Evolutionary conservation across 2,113 vertebrate species (phyloP).

Genomic region (Pterocles orientalis): DNA sequence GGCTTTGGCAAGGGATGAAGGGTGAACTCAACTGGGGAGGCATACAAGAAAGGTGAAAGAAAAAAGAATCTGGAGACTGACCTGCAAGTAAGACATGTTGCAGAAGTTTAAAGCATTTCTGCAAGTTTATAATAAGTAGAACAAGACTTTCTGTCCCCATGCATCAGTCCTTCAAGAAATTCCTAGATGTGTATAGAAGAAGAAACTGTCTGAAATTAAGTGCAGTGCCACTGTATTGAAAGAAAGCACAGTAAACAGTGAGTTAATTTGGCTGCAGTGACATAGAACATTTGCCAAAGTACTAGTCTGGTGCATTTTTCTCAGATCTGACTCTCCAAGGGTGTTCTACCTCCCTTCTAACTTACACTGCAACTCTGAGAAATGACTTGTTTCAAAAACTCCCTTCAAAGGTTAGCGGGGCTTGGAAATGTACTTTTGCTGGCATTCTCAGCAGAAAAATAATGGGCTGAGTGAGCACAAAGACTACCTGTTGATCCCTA

Average conservation of each 20-base stretch:
- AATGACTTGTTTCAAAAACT: conserved; percentile 39
- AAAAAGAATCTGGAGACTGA: neutral
- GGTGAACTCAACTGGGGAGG: neutral
- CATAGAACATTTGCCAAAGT: conserved; percentile 47
- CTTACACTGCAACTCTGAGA: conserved; percentile 1
- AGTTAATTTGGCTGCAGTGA: conserved; percentile 31
- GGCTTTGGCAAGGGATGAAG: conserved; percentile 17
- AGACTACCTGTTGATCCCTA: neutral
- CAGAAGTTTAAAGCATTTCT: neutral
- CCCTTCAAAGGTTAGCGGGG: neutral
- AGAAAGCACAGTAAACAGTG: neutral
- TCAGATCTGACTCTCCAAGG: conserved; percentile 18
- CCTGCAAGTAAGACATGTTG: neutral
- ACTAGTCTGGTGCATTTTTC: conserved; percentile 10
- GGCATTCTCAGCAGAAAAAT: neutral
- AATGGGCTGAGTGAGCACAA: neutral
- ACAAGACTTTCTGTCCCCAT: neutral
- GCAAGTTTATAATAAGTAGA: neutral
- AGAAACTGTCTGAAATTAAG: neutral
- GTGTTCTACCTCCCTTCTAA: conserved; percentile 8
- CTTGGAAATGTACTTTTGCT: neutral
- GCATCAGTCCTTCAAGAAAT: neutral
- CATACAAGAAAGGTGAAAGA: neutral
- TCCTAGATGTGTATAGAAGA: neutral
- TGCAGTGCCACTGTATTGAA: neutral